Conservation (phyloP, 2,888 invertebrate species). For the Tenthredo mesomela region DNA sequence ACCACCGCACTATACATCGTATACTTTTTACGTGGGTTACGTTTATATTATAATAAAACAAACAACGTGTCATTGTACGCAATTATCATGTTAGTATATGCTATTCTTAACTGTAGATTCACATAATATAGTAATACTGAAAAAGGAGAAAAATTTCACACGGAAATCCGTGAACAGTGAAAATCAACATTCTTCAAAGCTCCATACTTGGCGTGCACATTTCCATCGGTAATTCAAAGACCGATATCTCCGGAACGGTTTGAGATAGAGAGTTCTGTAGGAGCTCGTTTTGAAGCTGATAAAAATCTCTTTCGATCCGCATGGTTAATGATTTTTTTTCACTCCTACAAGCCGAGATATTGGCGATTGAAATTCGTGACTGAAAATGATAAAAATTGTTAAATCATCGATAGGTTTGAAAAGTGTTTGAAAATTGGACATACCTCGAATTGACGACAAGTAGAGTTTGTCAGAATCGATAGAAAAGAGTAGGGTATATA, state of each 20-base stretch:
- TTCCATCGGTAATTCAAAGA: neutral
- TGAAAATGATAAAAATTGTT: neutral
- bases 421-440: neutral
- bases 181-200: neutral
- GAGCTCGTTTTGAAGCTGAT: neutral
- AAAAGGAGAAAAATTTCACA: too few relatives aligned
- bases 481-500: neutral
- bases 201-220: neutral
- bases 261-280: neutral
- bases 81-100: neutral
- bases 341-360: neutral
- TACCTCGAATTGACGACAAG: neutral
- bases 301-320: neutral
- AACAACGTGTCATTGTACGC: neutral
- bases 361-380: slow-evolving; percentile 65
- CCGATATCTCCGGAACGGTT: neutral
- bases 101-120: neutral
- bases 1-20: neutral
- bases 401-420: neutral
- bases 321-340: neutral
- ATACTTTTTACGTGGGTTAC: neutral
- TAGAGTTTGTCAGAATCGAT: neutral
- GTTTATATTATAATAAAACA: neutral
- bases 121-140: too few relatives aligned
- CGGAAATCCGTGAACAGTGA: too few relatives aligned